phyloP scores from a whole-genome alignment of 2,888 invertebrate species.

The Anodontia alba region DNA sequence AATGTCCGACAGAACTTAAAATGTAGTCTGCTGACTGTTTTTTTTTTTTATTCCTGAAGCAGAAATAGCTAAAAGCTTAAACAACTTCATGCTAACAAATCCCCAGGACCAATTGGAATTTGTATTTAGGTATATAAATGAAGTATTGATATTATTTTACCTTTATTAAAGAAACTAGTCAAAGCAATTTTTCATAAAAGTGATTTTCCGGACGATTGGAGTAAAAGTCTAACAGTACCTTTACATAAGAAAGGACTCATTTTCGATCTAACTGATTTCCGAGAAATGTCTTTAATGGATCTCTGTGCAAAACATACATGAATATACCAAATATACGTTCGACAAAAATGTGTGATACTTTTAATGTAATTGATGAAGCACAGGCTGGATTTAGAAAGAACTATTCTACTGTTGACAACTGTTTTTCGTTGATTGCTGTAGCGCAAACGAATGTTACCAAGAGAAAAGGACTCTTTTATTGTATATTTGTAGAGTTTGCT shows the following conservation, averaged over 20 bases:
- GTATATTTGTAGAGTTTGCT: background rate
- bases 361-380: background rate
- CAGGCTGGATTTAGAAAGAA: background rate
- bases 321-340: background rate
- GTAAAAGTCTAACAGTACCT: background rate
- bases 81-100: too few species aligned
- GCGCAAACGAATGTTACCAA: background rate
- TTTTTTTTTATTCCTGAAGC: too few species aligned
- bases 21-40: too few species aligned
- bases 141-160: too few species aligned
- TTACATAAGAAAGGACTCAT: background rate
- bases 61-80: too few species aligned
- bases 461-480: background rate
- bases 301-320: background rate
- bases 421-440: background rate
- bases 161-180: too few species aligned
- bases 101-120: too few species aligned
- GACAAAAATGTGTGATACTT: background rate
- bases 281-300: background rate
- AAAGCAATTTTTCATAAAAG: too few species aligned
- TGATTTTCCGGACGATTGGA: background rate
- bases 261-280: background rate
- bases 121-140: too few species aligned
- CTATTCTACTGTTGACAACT: too few species aligned
- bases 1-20: too few species aligned